Percentiles rank a stretch among this genome's conserved stretches.
These are phyloP conservation scores for Odontamblyopus rebecca DNA, from an alignment of 2,797 vertebrate species.

Conservation along the genomic window DNA sequence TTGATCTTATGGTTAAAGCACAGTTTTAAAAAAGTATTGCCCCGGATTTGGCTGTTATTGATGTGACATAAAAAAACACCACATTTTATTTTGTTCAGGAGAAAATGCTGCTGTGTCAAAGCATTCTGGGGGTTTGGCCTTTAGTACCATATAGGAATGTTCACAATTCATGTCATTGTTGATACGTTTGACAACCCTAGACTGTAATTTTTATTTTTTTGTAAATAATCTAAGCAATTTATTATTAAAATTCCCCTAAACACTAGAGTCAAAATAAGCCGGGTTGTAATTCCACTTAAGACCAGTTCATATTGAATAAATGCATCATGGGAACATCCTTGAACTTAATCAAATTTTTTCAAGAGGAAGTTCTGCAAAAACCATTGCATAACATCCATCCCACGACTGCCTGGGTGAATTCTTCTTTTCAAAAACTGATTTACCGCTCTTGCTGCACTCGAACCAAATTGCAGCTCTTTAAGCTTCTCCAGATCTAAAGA, in stretches of 20 bases:
- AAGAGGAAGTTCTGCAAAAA: not conserved
- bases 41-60: conserved; percentile 13
- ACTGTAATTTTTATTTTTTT: too few species aligned
- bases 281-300: not conserved
- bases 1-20: conserved; percentile 6
- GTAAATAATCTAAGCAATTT: not conserved
- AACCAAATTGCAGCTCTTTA: not conserved
- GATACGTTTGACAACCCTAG: too few species aligned
- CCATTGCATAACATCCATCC: not conserved
- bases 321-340: not conserved
- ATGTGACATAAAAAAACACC: not conserved
- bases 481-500: not conserved
- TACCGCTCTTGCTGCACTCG: not conserved
- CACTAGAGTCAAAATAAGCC: too few species aligned
- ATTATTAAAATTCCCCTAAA: not conserved
- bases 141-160: too few species aligned
- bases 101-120: not conserved
- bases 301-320: not conserved
- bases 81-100: not conserved
- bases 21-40: conserved; percentile 8
- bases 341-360: not conserved
- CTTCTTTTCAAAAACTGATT: not conserved
- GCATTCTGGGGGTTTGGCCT: not conserved
- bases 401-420: not conserved
- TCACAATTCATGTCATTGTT: too few species aligned